These are phyloP conservation scores for Zaprionus taronus DNA, from an alignment of 1,140 invertebrate species.

Conservation along the genomic window DNA sequence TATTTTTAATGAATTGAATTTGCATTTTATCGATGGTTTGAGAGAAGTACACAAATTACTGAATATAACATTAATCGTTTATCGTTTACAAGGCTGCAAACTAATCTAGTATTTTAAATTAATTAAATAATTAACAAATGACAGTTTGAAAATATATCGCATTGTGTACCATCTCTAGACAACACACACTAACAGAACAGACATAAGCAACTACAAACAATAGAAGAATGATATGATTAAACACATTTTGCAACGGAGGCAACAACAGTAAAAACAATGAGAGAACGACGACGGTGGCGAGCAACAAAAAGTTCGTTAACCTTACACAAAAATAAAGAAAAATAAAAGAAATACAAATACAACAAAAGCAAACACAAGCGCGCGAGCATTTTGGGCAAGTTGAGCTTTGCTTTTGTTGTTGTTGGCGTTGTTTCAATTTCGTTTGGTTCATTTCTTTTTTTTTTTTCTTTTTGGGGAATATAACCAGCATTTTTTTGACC, in stretches of 20 bases:
- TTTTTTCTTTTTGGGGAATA: conserved; percentile 47
- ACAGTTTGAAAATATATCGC: not conserved
- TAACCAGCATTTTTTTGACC: conserved; percentile 63
- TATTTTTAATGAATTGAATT: not conserved
- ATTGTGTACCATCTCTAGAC: not conserved
- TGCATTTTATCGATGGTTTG: too few relatives aligned
- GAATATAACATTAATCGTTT: not conserved
- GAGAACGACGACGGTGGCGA: conserved; percentile 2
- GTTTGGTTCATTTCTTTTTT: conserved; percentile 38
- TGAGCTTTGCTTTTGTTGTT: conserved; percentile 48
- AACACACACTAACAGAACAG: conserved; percentile 1
- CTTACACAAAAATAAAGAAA: conserved; percentile 32
- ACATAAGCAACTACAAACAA: conserved; percentile 26
- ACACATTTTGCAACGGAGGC: conserved; percentile 54
- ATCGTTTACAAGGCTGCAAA: not conserved
- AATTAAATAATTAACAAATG: not conserved
- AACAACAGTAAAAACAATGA: conserved; percentile 45
- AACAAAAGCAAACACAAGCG: not conserved
- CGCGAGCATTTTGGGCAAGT: conserved; percentile 34
- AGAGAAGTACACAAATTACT: not conserved
- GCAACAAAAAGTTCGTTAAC: conserved; percentile 51
- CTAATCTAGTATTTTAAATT: not conserved
- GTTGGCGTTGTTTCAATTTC: conserved; percentile 38
- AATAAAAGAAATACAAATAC: not conserved
- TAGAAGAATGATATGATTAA: conserved; percentile 52